A percentile compares a stretch with the other conserved stretches of the same genome.
Conservation (phyloP, 1,140 invertebrate species). For the Heterodera schachtii region DNA sequence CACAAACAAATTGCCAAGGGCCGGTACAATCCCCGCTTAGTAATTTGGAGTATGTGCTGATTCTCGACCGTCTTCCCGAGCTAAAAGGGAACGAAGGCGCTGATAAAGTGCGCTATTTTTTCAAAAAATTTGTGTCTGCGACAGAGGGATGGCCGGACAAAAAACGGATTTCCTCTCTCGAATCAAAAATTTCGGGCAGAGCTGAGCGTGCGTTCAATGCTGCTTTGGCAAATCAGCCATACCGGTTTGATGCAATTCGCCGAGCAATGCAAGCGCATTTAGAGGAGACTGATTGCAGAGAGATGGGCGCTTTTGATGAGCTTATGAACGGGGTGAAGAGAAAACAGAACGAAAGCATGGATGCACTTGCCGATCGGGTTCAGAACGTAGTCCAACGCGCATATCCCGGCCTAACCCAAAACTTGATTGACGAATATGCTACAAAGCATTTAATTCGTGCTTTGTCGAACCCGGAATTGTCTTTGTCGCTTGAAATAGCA, state of each 20-base stretch:
- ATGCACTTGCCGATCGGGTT: not conserved
- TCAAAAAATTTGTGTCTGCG: not conserved
- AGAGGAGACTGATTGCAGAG: not conserved
- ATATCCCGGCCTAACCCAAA: not conserved
- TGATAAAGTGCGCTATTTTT: not conserved
- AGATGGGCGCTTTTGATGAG: slow-evolving; percentile 5
- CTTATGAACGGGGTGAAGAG: not conserved
- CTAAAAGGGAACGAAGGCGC: too few species aligned
- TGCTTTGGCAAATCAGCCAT: not conserved
- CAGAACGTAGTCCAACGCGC: not conserved
- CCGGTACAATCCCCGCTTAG: not conserved
- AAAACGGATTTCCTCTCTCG: not conserved
- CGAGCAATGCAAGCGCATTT: not conserved
- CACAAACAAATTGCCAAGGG: too few species aligned
- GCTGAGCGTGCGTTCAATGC: not conserved
- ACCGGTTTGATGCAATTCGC: not conserved
- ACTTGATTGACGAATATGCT: not conserved
- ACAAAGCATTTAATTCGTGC: not conserved
- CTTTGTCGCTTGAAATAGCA: not conserved
- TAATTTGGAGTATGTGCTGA: not conserved
- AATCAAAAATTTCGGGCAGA: not conserved
- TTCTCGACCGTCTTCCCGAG: too few species aligned
- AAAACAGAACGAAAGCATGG: not conserved
- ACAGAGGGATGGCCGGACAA: not conserved
- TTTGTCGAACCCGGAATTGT: not conserved